Evolutionary conservation across 2,888 invertebrate genomes (phyloP).

Genomic region (Pachycephus smyrnensis): DNA sequence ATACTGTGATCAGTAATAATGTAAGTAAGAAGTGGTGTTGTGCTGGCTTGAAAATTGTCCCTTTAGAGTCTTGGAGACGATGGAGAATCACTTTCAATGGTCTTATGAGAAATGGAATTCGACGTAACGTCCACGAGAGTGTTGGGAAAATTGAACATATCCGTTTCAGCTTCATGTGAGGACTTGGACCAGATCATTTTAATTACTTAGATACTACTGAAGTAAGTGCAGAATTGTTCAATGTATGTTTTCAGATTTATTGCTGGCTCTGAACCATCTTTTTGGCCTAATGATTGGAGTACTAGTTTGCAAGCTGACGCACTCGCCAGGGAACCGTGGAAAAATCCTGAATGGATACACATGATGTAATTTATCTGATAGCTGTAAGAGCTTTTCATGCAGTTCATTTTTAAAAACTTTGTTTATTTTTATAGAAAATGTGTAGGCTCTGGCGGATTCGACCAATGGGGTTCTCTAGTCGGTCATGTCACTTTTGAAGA

Average conservation of each 20-base stretch:
- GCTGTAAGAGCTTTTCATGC: background rate
- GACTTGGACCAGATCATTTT: constrained; percentile 14
- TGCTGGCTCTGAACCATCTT: constrained; percentile 67
- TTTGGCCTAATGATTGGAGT: constrained; percentile 72
- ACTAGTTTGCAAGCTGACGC: constrained; percentile 70
- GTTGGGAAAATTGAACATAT: constrained; percentile 63
- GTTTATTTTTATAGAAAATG: constrained; percentile 56
- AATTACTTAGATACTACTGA: background rate
- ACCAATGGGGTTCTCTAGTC: constrained; percentile 75
- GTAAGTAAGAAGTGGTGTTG: constrained; percentile 71
- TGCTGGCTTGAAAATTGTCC: constrained; percentile 73
- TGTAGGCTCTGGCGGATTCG: constrained; percentile 69
- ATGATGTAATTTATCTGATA: constrained; percentile 66
- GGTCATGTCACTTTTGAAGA: constrained; percentile 71
- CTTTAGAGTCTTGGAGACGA: constrained; percentile 72
- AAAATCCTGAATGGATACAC: constrained; percentile 70
- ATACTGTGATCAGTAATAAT: constrained; percentile 66
- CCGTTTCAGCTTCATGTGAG: constrained; percentile 75
- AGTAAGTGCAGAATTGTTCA: constrained; percentile 7
- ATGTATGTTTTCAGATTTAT: constrained; percentile 69
- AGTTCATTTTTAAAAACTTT: background rate
- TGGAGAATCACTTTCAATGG: constrained; percentile 80
- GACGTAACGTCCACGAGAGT: constrained; percentile 58
- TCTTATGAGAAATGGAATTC: constrained; percentile 69
- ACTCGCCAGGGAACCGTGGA: constrained; percentile 73